phyloP scores from a whole-genome alignment of 2,113 vertebrate genomes.

The Hippoglossus stenolepis region DNA sequence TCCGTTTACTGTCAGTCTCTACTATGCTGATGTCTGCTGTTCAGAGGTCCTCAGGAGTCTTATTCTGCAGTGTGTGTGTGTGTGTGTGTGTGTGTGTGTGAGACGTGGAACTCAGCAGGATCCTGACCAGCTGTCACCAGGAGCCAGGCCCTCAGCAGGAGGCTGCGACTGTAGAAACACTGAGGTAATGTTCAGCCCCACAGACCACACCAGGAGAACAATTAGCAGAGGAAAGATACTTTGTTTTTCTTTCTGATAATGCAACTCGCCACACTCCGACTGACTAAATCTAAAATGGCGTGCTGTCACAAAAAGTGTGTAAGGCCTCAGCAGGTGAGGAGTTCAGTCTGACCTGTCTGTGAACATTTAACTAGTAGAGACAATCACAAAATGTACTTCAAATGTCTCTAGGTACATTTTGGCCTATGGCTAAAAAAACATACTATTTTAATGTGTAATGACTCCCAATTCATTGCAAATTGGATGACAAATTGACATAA shows the following conservation, averaged over 20 bases:
- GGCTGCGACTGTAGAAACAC: slow-evolving; percentile 54
- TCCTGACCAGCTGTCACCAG: slow-evolving; percentile 65
- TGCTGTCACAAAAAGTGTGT: background rate
- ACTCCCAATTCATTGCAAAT: slow-evolving; percentile 64
- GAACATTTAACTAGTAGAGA: no score
- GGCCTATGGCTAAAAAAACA: slow-evolving; percentile 29
- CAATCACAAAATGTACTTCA: background rate
- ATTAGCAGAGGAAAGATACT: background rate
- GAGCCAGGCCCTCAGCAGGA: slow-evolving; percentile 52
- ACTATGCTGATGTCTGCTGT: background rate
- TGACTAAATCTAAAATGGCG: background rate
- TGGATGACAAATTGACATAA: slow-evolving; percentile 50
- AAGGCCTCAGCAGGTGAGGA: background rate
- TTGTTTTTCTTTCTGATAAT: slow-evolving; percentile 4
- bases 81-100: slow-evolving; percentile 27
- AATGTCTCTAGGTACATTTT: background rate
- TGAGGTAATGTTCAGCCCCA: background rate
- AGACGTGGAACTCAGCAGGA: slow-evolving; percentile 57
- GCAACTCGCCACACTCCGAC: background rate
- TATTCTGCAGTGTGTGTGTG: background rate
- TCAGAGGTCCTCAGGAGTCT: background rate
- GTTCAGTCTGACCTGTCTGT: no score
- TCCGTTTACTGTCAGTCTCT: background rate
- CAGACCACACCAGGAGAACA: slow-evolving; percentile 66
- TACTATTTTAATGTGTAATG: slow-evolving; percentile 45